Evolutionary conservation across 1,140 invertebrate species (phyloP).

Genomic region (Luehdorfia chinensis): DNA sequence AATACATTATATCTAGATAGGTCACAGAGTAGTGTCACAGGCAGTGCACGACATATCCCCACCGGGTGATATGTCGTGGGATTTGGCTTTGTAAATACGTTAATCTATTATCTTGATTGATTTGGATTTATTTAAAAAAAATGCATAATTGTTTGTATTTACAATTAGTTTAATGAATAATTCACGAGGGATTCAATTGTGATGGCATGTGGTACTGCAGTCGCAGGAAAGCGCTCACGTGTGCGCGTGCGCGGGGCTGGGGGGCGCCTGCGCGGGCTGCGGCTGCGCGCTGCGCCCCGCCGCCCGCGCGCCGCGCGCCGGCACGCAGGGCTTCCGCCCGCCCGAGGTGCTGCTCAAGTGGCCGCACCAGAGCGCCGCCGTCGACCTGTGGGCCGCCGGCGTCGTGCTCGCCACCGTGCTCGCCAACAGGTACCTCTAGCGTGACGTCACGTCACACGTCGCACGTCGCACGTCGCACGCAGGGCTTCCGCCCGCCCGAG

Average conservation of each 20-base stretch:
- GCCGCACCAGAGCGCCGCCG: conserved; percentile 77
- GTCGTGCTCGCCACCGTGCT: conserved; percentile 90
- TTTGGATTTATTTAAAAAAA: too few relatives aligned
- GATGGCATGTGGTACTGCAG: too few relatives aligned
- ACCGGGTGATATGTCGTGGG: too few relatives aligned
- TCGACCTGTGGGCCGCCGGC: conserved; percentile 94
- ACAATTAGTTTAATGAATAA: too few relatives aligned
- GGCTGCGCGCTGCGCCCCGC: conserved; percentile 79
- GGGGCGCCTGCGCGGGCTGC: conserved; percentile 82
- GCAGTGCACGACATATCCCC: too few relatives aligned
- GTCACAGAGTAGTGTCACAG: too few relatives aligned
- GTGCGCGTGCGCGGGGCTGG: conserved; percentile 82
- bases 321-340: conserved; percentile 93
- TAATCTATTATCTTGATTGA: too few relatives aligned
- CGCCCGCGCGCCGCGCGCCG: conserved; percentile 86
- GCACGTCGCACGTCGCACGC: conserved; percentile 91
- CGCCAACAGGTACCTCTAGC: conserved; percentile 73
- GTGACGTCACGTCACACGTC: conserved; percentile 76
- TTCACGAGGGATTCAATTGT: too few relatives aligned
- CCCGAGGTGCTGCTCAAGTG: conserved; percentile 82
- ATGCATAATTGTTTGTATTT: too few relatives aligned
- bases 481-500: conserved; percentile 93
- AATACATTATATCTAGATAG: too few relatives aligned
- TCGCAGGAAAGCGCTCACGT: conserved; percentile 44
- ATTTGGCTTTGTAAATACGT: too few relatives aligned